Evolutionary conservation across 2,113 vertebrate species (phyloP), one percentile per base, ranked within the genome.

Genomic region (Takifugu flavidus): DNA sequence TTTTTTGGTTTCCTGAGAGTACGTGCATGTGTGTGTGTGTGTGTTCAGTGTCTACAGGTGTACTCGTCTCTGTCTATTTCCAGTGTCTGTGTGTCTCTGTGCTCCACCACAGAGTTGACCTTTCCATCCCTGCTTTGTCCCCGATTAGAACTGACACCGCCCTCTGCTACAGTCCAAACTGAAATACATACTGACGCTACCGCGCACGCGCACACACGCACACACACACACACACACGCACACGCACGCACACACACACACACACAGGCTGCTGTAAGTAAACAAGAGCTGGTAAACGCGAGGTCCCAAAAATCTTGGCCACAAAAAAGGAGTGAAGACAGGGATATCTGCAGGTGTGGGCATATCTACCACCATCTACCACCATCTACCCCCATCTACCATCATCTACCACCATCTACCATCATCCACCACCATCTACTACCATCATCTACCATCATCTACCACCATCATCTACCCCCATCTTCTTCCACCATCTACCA

Each of bases 101-200:
- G 78, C 82, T 72, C 74, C 65, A 71, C 66, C 68, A 75, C 64
- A 71, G 73, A 70, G 78, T 70, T 88, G 88, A 90, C 88, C 86
- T 89, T 90, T 88, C 84, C 78, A 78, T 89, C 74, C 67, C 67
- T 67, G 65, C 77, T 82, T 80, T 86, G 82, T 79, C 84, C 81
- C 79, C 84, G 83, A 90, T 90, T 84, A 86, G 71, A 88, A 78
- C 74, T 83, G 88, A 90, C 88, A 86, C 78, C 55, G 76, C 83
- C 86, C 85, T 89, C 86, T 88, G 83, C 82, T 84, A 78, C 67
- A 73, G 77, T 80, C 80, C 81, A 85, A 84, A 77, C 72, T 76
- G 78, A 85, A 79, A 86, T 72, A 53, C 72, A 81, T 69, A 75
- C 67, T 67, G 72, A 83, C 46, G 59, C 12, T 20, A 20, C 67